Evolutionary conservation across 1,140 invertebrate genomes (phyloP).

Genomic region (Coenobita brevimanus): DNA sequence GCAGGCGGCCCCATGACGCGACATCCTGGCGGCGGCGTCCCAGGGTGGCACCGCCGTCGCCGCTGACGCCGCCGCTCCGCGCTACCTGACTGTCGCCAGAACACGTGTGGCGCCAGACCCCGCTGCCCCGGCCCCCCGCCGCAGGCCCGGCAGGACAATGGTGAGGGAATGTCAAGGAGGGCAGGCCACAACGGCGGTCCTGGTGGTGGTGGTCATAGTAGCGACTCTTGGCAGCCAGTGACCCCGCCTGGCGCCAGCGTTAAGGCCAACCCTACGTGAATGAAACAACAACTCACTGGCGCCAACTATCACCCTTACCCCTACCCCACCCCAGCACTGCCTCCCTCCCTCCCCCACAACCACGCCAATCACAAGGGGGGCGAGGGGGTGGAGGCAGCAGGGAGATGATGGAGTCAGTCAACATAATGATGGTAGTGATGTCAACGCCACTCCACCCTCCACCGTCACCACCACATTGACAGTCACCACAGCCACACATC

Average conservation of each 20-base stretch:
- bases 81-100: background rate
- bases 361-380: background rate
- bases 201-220: no score
- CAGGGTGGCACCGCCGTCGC: conserved; percentile 14
- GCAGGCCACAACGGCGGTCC: no score
- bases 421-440: no score
- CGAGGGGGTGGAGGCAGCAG: no score
- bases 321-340: background rate
- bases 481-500: no score
- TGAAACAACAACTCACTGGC: conserved; percentile 59
- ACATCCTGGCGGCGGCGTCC: conserved; percentile 40
- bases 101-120: background rate
- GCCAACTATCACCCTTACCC: conserved; percentile 43
- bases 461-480: no score
- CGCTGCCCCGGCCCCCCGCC: no score
- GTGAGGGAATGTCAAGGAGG: no score
- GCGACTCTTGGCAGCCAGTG: conserved; percentile 44
- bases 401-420: no score
- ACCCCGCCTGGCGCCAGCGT: conserved; percentile 57
- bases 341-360: conserved; percentile 13
- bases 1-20: conserved; percentile 35
- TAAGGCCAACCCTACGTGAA: conserved; percentile 62
- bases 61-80: background rate
- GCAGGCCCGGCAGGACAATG: no score
- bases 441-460: no score